Percentiles rank a stretch among this genome's conserved stretches.
These are phyloP conservation scores for Lepus townsendii DNA, from an alignment of 2,797 vertebrate genomes.

Conservation along the genomic window DNA sequence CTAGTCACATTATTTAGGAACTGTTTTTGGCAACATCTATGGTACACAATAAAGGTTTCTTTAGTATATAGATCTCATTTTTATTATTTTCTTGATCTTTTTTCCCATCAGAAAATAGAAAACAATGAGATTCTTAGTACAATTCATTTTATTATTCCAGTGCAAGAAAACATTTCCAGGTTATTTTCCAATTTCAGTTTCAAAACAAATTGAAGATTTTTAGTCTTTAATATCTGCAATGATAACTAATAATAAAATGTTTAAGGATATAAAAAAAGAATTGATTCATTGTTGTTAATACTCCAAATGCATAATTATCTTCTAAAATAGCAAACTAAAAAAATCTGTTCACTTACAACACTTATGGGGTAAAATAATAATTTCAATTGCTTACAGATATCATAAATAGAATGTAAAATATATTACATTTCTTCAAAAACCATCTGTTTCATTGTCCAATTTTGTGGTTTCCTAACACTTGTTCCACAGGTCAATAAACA, in stretches of 20 bases:
- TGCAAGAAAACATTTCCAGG: conserved; percentile 69
- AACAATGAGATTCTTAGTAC: conserved; percentile 46
- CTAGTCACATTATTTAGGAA: background rate
- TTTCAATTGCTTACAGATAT: background rate
- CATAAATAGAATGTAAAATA: conserved; percentile 28
- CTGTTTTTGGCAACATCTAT: background rate
- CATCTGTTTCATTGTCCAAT: background rate
- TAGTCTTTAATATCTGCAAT: background rate
- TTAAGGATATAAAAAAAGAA: conserved; percentile 54
- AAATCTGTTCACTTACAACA: conserved; percentile 42
- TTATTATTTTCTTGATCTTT: background rate
- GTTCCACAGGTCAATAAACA: conserved; percentile 50
- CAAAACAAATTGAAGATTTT: conserved; percentile 70
- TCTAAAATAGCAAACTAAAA: conserved; percentile 13
- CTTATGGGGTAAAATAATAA: background rate
- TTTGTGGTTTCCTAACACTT: background rate
- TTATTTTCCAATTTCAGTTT: conserved; percentile 66
- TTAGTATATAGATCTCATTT: background rate
- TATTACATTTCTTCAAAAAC: conserved; percentile 10
- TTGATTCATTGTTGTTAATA: background rate
- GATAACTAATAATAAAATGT: background rate
- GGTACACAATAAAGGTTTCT: background rate
- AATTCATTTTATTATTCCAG: conserved; percentile 76
- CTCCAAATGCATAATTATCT: conserved; percentile 31
- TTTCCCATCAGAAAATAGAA: conserved; percentile 22